A percentile compares a stretch with the other conserved stretches of the same genome.
Evolutionary conservation across 2,888 invertebrate genomes (phyloP).

Genomic region (Ophioninae sp.): DNA sequence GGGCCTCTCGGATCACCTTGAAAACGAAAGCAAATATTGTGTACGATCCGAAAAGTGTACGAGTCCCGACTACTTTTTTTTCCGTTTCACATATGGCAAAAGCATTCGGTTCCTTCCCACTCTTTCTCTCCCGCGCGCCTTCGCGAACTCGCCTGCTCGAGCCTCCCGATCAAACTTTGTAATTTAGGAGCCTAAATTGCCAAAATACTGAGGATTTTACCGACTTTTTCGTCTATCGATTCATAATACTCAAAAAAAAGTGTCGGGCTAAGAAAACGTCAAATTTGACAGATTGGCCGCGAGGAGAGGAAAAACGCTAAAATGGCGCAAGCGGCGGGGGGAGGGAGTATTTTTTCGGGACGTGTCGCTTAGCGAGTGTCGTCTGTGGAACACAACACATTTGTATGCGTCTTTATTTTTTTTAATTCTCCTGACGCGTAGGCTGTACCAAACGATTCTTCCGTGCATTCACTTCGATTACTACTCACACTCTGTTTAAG

Average conservation of each 20-base stretch:
- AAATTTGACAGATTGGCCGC: slow-evolving; percentile 71
- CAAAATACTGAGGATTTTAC: slow-evolving; percentile 67
- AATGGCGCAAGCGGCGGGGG: not conserved
- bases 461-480: slow-evolving; percentile 8
- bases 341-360: slow-evolving; percentile 70
- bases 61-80: slow-evolving; percentile 35
- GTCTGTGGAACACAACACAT: not conserved
- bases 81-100: slow-evolving; percentile 24
- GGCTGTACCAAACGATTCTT: slow-evolving; percentile 3
- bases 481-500: slow-evolving; percentile 58
- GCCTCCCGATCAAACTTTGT: slow-evolving; percentile 63
- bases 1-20: slow-evolving; percentile 68
- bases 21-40: slow-evolving; percentile 52
- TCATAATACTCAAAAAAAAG: slow-evolving; percentile 65
- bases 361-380: slow-evolving; percentile 53
- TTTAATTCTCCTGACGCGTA: slow-evolving; percentile 22
- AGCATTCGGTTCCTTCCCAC: slow-evolving; percentile 7
- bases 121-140: not conserved
- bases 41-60: slow-evolving; percentile 31
- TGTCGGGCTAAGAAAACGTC: slow-evolving; percentile 64
- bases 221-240: slow-evolving; percentile 60
- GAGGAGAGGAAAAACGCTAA: slow-evolving; percentile 27
- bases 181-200: slow-evolving; percentile 68
- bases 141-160: slow-evolving; percentile 8
- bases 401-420: slow-evolving; percentile 56